A percentile compares a stretch with the other conserved stretches of the same genome.
phyloP scores from a whole-genome alignment of 2,888 invertebrate genomes.

The Pseudeuparius sepicola region DNA sequence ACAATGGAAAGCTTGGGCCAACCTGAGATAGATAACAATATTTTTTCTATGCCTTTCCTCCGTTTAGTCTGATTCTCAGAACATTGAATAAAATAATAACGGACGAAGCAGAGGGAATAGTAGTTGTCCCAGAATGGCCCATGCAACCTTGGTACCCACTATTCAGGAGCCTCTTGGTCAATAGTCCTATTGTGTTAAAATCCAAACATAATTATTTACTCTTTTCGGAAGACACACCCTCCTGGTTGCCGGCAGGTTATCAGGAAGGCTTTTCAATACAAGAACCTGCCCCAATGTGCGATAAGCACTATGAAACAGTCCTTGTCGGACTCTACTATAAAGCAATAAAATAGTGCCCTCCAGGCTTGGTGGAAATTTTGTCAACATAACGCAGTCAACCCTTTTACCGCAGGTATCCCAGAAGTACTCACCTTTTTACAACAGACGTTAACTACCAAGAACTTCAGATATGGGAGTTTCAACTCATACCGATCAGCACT shows the following conservation, averaged over 20 bases:
- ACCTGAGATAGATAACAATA: too few species aligned
- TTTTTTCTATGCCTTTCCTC: too few species aligned
- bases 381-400: neutral
- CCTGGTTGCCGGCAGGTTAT: constrained; percentile 14
- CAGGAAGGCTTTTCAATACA: constrained; percentile 6
- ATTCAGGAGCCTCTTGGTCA: constrained; percentile 6
- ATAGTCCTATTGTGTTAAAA: constrained; percentile 7
- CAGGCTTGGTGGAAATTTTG: constrained; percentile 10
- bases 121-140: constrained; percentile 18
- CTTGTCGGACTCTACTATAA: constrained; percentile 5
- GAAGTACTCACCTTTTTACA: constrained; percentile 6
- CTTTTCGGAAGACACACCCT: constrained; percentile 15
- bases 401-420: neutral
- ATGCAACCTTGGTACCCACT: constrained; percentile 21
- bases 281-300: constrained; percentile 6
- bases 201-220: constrained; percentile 5
- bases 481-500: constrained; percentile 7
- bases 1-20: too few species aligned
- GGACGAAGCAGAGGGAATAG: constrained; percentile 11
- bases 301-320: constrained; percentile 3
- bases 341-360: constrained; percentile 6
- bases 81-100: too few species aligned
- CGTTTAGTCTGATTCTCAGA: too few species aligned
- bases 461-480: constrained; percentile 6
- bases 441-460: neutral